These are phyloP conservation scores for Megamerina dolium DNA, from an alignment of 2,888 invertebrate species.

Conservation along the genomic window DNA sequence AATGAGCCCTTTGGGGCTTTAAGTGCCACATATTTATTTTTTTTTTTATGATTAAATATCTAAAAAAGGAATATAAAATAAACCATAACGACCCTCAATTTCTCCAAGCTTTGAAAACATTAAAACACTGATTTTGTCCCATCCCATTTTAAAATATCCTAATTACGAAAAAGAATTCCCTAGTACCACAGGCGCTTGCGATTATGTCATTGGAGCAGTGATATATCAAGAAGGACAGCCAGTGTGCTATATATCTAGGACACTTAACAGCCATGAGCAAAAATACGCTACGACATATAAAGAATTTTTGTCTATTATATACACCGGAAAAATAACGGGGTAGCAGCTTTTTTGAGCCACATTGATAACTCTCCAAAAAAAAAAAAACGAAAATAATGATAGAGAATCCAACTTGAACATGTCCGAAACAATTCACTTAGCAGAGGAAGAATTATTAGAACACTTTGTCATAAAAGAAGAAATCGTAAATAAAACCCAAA, in stretches of 20 bases:
- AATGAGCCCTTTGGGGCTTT: too few relatives aligned
- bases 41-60: too few relatives aligned
- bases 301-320: constrained; percentile 2
- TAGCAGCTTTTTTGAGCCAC: constrained; percentile 7
- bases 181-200: constrained; percentile 11
- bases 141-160: constrained; percentile 10
- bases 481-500: constrained; percentile 12
- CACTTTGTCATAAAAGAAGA: constrained; percentile 14
- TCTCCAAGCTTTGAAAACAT: constrained; percentile 17
- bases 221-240: constrained; percentile 11
- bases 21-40: too few relatives aligned
- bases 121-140: constrained; percentile 11
- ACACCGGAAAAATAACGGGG: constrained; percentile 1
- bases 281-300: background rate
- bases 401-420: constrained; percentile 4
- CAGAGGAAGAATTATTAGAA: too few relatives aligned
- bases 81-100: constrained; percentile 11
- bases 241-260: constrained; percentile 11
- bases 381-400: background rate
- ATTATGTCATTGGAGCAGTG: constrained; percentile 10
- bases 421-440: constrained; percentile 13
- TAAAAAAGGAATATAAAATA: too few relatives aligned
- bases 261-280: constrained; percentile 9
- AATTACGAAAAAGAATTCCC: constrained; percentile 10
- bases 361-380: constrained; percentile 2